Evolutionary conservation across 2,888 invertebrate species (phyloP).

Genomic region (Ochropacha duplaris): DNA sequence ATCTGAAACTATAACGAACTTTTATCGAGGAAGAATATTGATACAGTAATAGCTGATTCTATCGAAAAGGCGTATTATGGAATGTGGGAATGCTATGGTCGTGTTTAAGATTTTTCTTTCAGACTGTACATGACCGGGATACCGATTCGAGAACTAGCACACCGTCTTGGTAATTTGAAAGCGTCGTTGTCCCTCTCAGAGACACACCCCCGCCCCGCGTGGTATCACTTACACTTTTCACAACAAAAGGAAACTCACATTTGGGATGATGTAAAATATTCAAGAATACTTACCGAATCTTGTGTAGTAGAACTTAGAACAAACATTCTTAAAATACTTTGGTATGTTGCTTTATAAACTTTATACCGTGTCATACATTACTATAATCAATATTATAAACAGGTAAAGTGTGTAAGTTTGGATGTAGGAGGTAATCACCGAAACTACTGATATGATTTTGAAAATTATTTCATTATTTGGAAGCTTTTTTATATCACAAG

Average conservation of each 20-base stretch:
- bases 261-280: not conserved
- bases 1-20: not conserved
- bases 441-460: too few species aligned
- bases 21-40: too few species aligned
- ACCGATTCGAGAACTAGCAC: slow-evolving; percentile 50
- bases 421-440: too few species aligned
- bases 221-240: slow-evolving; percentile 38
- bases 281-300: not conserved
- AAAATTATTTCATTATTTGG: too few species aligned
- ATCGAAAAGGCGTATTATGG: too few species aligned
- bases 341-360: not conserved
- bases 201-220: slow-evolving; percentile 32
- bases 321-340: not conserved
- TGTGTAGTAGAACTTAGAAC: too few species aligned
- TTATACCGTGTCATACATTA: too few species aligned
- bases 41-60: too few species aligned
- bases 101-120: slow-evolving; percentile 9
- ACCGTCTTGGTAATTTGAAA: slow-evolving; percentile 70
- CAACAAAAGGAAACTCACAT: not conserved
- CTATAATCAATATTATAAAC: too few species aligned
- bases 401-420: too few species aligned
- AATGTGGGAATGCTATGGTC: not conserved
- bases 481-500: too few species aligned
- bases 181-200: slow-evolving; percentile 38
- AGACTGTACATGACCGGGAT: slow-evolving; percentile 46